A percentile compares a stretch with the other conserved stretches of the same genome.
Evolutionary conservation across 1,140 invertebrate species (phyloP).

Genomic region (Tribolium castaneum): DNA sequence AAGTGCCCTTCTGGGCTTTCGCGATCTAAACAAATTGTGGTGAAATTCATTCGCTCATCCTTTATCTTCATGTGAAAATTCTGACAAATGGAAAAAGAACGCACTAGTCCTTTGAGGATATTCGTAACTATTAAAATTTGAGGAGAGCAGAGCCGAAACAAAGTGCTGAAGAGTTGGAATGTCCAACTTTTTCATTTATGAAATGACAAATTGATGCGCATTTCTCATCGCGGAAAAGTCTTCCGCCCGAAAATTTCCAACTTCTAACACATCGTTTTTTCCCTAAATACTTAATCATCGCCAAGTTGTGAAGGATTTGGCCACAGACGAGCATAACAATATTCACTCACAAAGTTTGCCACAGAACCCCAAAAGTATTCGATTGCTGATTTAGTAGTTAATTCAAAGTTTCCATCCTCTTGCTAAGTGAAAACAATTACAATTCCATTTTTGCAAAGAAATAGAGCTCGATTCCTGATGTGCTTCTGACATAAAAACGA

Average conservation of each 20-base stretch:
- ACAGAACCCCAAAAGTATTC: too few species aligned
- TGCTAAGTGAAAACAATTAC: not conserved
- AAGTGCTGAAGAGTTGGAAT: conserved; percentile 3
- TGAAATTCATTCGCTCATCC: conserved; percentile 13
- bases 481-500: conserved; percentile 4
- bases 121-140: conserved; percentile 28
- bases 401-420: too few species aligned
- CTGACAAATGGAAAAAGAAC: not conserved
- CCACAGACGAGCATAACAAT: not conserved
- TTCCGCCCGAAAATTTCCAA: not conserved
- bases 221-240: not conserved
- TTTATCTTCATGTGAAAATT: not conserved
- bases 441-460: not conserved
- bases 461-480: not conserved
- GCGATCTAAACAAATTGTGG: conserved; percentile 26
- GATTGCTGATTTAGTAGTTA: too few species aligned
- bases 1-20: conserved; percentile 26
- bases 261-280: not conserved
- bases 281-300: not conserved
- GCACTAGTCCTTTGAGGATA: not conserved
- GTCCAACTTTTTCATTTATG: conserved; percentile 27
- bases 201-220: conserved; percentile 15
- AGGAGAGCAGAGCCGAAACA: not conserved
- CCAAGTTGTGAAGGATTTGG: not conserved
- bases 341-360: not conserved